Evolutionary conservation across 2,797 vertebrate species (phyloP).

Genomic region (Tadarida brasiliensis): DNA sequence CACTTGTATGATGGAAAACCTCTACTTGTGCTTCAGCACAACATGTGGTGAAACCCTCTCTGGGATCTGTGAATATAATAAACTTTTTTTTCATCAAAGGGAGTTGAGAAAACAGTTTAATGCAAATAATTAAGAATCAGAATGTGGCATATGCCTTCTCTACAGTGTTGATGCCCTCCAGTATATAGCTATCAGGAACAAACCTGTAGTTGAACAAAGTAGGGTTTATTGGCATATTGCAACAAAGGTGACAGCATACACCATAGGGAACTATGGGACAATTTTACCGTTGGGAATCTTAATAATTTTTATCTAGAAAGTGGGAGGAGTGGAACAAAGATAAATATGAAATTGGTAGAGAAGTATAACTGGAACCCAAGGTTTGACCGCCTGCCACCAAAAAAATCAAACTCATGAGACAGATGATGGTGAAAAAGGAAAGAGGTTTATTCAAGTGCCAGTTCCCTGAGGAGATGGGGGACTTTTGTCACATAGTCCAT

Average conservation of each 20-base stretch:
- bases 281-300: background rate
- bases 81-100: background rate
- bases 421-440: too few species aligned
- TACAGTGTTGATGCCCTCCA: background rate
- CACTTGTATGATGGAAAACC: background rate
- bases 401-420: too few species aligned
- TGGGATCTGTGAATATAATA: background rate
- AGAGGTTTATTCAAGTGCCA: too few species aligned
- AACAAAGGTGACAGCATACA: background rate
- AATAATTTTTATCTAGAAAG: background rate
- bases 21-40: background rate
- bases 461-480: too few species aligned
- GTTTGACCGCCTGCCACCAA: too few species aligned
- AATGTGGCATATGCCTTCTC: background rate
- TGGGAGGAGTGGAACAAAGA: background rate
- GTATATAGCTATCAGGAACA: background rate
- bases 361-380: background rate
- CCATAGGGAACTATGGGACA: too few species aligned
- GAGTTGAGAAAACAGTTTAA: background rate
- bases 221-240: background rate
- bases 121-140: background rate
- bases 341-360: background rate
- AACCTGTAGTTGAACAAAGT: background rate
- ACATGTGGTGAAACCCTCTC: background rate
- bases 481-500: too few species aligned